Base-by-base conservation (phyloP, 2,888 invertebrate genomes). In the Notodonta dromedarius region DNA sequence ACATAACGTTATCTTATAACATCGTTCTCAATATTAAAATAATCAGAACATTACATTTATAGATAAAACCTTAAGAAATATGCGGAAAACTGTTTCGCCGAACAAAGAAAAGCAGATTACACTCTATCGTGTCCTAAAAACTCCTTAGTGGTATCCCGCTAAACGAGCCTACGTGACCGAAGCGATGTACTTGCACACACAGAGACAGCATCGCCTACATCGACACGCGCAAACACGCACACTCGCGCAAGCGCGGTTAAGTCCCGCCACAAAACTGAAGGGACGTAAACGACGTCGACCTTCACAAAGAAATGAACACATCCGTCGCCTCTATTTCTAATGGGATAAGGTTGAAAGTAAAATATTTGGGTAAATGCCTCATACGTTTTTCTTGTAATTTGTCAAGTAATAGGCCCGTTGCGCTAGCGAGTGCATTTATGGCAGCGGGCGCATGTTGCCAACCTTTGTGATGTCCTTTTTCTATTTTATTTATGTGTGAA, bases 401-500 rank as follows among this genome's bases (percentile, higher is more conserved):
- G 54, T 14, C 46, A 60, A 69, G 84, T 84, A 84, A 87, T 87
- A 89, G 89, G 90, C 86, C 88, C 89, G 90, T 89, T 90, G 91
- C 90, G 90, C 90, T 90, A 86, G 90, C 84, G 88, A 90, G 91
- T 93, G 93, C 93, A 92, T 92, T 92, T 93, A 92, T 90, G 91
- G 91, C 84, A 86, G 85, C 80, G 79, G 77, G 79, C 88, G 80
- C 77, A 76, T 79, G 84, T 88, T 86, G 87, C 79, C 88, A 92
- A 93, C 91, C 87, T 91, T 92, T 91, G 90, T 87, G 81, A 75
- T 74, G 44, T 4, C 58, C 66, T 74, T 66, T 63, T 75, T 69
- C 71, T 80, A 82, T 81, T 24, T 24, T 87, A 89, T 87, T 87
- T 87, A 82, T 82, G 77, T 74, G 73, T 74, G 75, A 83, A 79